A percentile compares a stretch with the other conserved stretches of the same genome.
phyloP scores from a whole-genome alignment of 2,113 vertebrate genomes.

The Gobio gobio region DNA sequence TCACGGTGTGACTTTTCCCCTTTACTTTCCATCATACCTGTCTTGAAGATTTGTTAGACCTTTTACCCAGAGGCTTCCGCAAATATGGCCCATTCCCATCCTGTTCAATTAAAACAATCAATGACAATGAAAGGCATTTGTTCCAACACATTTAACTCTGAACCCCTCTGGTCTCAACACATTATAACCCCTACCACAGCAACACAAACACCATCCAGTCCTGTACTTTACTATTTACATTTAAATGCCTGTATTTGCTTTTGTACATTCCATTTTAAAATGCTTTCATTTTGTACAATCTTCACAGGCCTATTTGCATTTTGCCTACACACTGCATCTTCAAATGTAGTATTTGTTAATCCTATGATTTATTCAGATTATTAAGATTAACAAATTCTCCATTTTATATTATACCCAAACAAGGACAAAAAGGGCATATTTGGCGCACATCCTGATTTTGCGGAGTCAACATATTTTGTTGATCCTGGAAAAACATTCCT shows the following conservation, averaged over 20 bases:
- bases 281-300: not conserved
- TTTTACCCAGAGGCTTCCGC: constrained; percentile 1
- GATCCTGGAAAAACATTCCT: too few relatives aligned
- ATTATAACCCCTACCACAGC: not conserved
- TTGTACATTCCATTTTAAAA: not conserved
- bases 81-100: constrained; percentile 13
- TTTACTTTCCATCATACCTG: constrained; percentile 25
- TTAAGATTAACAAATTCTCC: not conserved
- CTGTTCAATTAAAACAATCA: constrained; percentile 46
- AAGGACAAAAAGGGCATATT: too few relatives aligned
- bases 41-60: constrained; percentile 32
- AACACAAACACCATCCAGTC: constrained; percentile 30
- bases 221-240: not conserved
- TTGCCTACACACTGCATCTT: not conserved
- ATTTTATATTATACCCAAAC: not conserved
- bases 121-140: constrained; percentile 42
- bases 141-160: constrained; percentile 47
- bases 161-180: constrained; percentile 12
- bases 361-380: not conserved
- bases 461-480: too few relatives aligned
- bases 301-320: not conserved
- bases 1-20: constrained; percentile 51
- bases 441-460: too few relatives aligned
- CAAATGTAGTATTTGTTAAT: not conserved
- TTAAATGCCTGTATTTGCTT: not conserved